Base-by-base conservation (phyloP, 2,888 invertebrate genomes). In the Tethea ocularis region DNA sequence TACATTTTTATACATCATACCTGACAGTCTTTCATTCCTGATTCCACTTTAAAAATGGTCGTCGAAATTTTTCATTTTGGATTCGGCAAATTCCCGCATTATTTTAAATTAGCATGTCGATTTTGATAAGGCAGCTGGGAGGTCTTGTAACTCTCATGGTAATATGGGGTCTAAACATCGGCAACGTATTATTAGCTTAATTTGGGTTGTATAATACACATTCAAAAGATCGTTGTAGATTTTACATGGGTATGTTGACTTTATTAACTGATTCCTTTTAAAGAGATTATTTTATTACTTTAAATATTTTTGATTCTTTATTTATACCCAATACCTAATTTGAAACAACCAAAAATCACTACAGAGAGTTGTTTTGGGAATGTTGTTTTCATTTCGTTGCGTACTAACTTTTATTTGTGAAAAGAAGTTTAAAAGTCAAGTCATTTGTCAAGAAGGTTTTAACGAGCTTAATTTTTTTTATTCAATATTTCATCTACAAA, bases 41-140 rank as follows among this genome's bases (percentile, higher is more conserved):
- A 4, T 60, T 54, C 59, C 59, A 51, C 60, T 63, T 61, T 58
- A 56, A 64, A 68, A 15, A 33, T 22, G 22, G 11, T 33, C 15
- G 10, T 22, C 22, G 26, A 24, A 51, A 7, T 7, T 52, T 20
- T 33, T 26, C 33, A 13, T 74, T 73, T 6, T 38, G 1, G 2
- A 33, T 6, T n/a, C 60, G 68, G 63, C 58, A 61, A 72, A 77
- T 74, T 72, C 66, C 66, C 60, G 69, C 67, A 72, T 75, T 75
- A 74, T 70, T 60, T 64, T 60, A 24, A 64, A 78, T 78, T 76
- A 67, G 64, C 69, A 74, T 75, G 68, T 61, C 63, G 61, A 46
- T 68, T 67, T 65, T 62, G 61, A 62, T 62, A 59, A 13, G 11
- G 38, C 57, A 58, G 51, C 33, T 53, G 58, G 61, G 71, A 64